These are phyloP conservation scores for Xiphophorus maculatus DNA, from an alignment of 2,113 vertebrate species.

Conservation along the genomic window DNA sequence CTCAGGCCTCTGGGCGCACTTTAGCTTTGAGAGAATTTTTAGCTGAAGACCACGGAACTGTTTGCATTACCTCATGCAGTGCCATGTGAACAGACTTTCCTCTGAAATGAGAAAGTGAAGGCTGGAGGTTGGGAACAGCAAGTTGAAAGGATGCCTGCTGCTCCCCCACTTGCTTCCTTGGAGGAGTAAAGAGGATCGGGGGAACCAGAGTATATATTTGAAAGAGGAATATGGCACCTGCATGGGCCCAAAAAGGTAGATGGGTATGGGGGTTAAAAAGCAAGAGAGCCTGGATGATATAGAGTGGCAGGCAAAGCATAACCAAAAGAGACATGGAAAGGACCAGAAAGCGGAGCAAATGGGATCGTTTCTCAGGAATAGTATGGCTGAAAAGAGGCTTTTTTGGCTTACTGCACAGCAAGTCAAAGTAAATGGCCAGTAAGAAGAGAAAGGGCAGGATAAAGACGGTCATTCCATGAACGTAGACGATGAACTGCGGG, in stretches of 20 bases:
- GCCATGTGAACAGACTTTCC: slow-evolving; percentile 54
- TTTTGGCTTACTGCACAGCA: slow-evolving; percentile 62
- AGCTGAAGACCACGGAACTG: slow-evolving; percentile 55
- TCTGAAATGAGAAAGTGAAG: slow-evolving; percentile 35
- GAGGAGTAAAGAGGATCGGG: slow-evolving; percentile 76
- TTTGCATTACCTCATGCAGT: slow-evolving; percentile 60
- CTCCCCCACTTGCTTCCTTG: slow-evolving; percentile 41
- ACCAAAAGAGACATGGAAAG: slow-evolving; percentile 80
- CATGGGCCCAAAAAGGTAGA: slow-evolving; percentile 57
- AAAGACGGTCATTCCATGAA: slow-evolving; percentile 72
- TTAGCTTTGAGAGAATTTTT: slow-evolving; percentile 68
- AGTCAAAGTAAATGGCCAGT: slow-evolving; percentile 72
- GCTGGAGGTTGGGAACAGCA: slow-evolving; percentile 31
- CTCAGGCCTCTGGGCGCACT: slow-evolving; percentile 65
- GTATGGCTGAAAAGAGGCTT: slow-evolving; percentile 31
- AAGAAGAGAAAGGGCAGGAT: slow-evolving; percentile 75
- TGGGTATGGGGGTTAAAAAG: slow-evolving; percentile 66
- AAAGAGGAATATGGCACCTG: slow-evolving; percentile 67
- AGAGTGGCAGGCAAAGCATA: slow-evolving; percentile 79
- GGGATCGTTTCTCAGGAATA: slow-evolving; percentile 44
- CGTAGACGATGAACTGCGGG: slow-evolving; percentile 75
- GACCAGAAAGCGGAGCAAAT: slow-evolving; percentile 59
- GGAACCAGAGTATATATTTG: slow-evolving; percentile 80
- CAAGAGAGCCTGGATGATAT: slow-evolving; percentile 69
- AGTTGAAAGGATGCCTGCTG: slow-evolving; percentile 43